A percentile compares a stretch with the other conserved stretches of the same genome.
phyloP scores from a whole-genome alignment of 2,113 vertebrate species.

The Actenoides hombroni region DNA sequence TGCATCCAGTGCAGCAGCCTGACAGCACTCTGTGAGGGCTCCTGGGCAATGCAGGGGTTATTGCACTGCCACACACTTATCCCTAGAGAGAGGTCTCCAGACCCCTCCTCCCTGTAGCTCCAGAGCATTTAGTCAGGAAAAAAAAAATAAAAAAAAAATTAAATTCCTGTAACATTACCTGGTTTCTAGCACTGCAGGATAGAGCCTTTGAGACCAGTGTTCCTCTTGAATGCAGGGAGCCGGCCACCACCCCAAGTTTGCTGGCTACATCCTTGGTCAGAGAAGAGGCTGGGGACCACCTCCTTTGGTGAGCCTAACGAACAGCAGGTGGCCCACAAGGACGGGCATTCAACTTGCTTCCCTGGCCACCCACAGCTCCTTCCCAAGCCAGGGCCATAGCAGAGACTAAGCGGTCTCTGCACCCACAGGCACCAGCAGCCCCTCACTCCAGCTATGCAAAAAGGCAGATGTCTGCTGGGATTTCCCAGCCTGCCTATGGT shows the following conservation, averaged over 20 bases:
- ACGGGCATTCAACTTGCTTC: not conserved
- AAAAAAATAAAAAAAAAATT: not conserved
- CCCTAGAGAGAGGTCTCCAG: not conserved
- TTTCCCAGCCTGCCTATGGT: conserved; percentile 31
- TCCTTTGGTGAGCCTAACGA: not conserved
- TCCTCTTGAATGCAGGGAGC: not conserved
- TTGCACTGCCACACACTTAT: not conserved
- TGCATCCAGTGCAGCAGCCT: not conserved
- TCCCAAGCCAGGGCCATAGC: conserved; percentile 1
- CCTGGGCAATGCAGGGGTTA: not conserved
- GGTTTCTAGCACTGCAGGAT: not conserved
- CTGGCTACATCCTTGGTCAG: not conserved
- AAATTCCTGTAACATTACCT: not conserved
- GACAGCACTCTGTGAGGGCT: not conserved
- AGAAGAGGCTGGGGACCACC: not conserved
- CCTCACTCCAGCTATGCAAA: not conserved
- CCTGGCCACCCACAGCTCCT: not conserved
- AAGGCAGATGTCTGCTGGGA: not conserved
- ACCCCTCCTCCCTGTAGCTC: not conserved
- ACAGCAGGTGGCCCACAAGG: not conserved
- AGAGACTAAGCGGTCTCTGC: not conserved
- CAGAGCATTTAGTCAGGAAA: not conserved
- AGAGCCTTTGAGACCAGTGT: not conserved
- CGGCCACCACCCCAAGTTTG: not conserved
- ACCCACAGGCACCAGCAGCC: not conserved